phyloP scores from a whole-genome alignment of 1,140 invertebrate species.

The Drosophila trapezifrons region DNA sequence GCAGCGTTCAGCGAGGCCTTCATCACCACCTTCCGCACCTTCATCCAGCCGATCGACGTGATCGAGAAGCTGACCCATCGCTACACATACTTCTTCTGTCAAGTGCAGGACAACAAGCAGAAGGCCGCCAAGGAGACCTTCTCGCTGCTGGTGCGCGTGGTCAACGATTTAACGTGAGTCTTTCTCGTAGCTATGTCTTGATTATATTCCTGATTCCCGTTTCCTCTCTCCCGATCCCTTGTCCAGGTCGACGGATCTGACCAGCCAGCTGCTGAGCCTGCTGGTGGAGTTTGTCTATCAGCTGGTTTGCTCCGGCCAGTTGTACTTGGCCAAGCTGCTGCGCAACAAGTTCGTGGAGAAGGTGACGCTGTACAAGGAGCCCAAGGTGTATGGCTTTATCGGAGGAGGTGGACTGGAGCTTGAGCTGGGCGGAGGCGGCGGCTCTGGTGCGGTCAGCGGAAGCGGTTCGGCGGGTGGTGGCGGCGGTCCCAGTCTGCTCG shows the following conservation, averaged over 20 bases:
- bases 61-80: constrained; percentile 94
- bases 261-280: constrained; percentile 89
- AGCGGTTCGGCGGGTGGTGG: constrained; percentile 1
- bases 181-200: no score
- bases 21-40: constrained; percentile 97
- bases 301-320: constrained; percentile 92
- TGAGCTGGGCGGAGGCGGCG: constrained; percentile 21
- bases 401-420: constrained; percentile 11
- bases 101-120: constrained; percentile 89
- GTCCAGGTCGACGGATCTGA: constrained; percentile 92
- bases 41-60: constrained; percentile 94
- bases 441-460: neutral
- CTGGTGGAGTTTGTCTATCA: constrained; percentile 96
- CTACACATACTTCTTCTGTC: constrained; percentile 89
- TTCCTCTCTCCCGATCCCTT: constrained; percentile 6
- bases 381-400: constrained; percentile 43
- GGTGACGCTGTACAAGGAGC: constrained; percentile 76
- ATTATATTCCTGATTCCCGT: neutral
- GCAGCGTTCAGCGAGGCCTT: constrained; percentile 96
- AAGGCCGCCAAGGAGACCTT: constrained; percentile 94
- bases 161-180: constrained; percentile 96
- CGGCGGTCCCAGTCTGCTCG: constrained; percentile 87
- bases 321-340: constrained; percentile 94
- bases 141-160: constrained; percentile 94
- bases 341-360: constrained; percentile 96